Evolutionary conservation across 1,140 invertebrate genomes (phyloP).

Genomic region (Drosophila ohnishii): DNA sequence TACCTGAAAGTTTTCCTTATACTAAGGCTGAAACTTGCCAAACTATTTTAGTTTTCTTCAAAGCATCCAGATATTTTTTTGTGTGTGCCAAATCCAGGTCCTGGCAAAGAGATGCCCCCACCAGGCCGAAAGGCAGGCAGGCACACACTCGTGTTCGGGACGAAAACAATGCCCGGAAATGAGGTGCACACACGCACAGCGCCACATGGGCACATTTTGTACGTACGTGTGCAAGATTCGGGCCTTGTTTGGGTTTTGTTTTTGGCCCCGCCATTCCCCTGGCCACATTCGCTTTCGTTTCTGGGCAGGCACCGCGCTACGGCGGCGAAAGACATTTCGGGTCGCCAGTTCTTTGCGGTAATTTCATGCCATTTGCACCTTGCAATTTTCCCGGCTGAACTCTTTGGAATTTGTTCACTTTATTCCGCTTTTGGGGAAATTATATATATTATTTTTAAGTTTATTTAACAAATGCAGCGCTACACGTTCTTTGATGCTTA

Average conservation of each 20-base stretch:
- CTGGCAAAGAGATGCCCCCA: background rate
- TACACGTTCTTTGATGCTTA: constrained; percentile 17
- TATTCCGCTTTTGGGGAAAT: constrained; percentile 18
- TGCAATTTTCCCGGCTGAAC: constrained; percentile 44
- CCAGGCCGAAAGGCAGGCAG: constrained; percentile 7
- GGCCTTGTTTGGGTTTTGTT: constrained; percentile 48
- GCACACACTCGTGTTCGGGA: constrained; percentile 31
- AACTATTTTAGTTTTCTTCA: too few species aligned
- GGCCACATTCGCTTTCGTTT: constrained; percentile 55
- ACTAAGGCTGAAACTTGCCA: too few species aligned
- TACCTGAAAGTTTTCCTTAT: too few species aligned
- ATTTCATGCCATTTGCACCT: constrained; percentile 79
- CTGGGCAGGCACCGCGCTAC: constrained; percentile 13
- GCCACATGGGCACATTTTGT: constrained; percentile 19
- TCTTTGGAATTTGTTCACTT: constrained; percentile 26
- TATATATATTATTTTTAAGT: constrained; percentile 43
- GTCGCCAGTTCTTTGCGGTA: constrained; percentile 60
- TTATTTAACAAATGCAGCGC: constrained; percentile 41
- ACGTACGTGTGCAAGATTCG: constrained; percentile 28
- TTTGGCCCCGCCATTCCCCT: background rate
- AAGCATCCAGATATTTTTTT: background rate
- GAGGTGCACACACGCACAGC: constrained; percentile 68
- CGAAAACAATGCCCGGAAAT: constrained; percentile 78
- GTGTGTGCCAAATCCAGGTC: constrained; percentile 21
- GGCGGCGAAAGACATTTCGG: constrained; percentile 50